phyloP scores from a whole-genome alignment of 2,888 invertebrate species.

The Drosophila cognata region DNA sequence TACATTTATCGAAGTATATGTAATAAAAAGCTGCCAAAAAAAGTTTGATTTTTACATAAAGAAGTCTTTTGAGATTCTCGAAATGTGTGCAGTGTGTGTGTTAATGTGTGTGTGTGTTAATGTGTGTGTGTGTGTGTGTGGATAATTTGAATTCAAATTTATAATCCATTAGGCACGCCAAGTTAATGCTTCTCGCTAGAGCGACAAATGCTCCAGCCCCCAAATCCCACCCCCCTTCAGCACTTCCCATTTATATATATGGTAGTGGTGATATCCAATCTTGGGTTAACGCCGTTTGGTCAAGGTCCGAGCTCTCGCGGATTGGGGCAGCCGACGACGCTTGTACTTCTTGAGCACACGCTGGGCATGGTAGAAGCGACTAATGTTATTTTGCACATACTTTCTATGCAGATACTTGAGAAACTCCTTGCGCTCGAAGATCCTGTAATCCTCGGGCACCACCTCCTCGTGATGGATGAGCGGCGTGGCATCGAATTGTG shows the following conservation, averaged over 20 bases:
- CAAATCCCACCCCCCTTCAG: not conserved
- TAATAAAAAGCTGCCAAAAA: conserved; percentile 51
- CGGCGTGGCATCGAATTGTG: conserved; percentile 65
- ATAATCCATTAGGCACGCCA: conserved; percentile 69
- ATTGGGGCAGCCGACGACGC: conserved; percentile 63
- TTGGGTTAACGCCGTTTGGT: conserved; percentile 23
- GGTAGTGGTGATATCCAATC: conserved; percentile 1
- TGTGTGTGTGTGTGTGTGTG: conserved; percentile 35
- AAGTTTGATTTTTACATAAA: conserved; percentile 57
- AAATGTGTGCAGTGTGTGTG: conserved; percentile 36
- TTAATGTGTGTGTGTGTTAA: conserved; percentile 24
- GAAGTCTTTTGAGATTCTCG: conserved; percentile 76
- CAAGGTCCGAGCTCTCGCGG: conserved; percentile 20
- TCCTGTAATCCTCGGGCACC: conserved; percentile 81
- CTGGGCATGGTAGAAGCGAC: conserved; percentile 82
- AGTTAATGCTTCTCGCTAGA: conserved; percentile 31
- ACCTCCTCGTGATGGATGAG: conserved; percentile 84
- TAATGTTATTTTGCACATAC: conserved; percentile 82
- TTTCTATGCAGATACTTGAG: conserved; percentile 84
- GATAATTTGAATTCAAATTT: conserved; percentile 51
- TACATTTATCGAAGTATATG: conserved; percentile 9
- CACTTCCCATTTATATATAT: not conserved
- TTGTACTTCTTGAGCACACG: conserved; percentile 83
- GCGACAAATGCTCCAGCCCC: conserved; percentile 1
- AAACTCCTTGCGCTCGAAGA: conserved; percentile 79